Percentiles rank a stretch among this genome's conserved stretches.
Evolutionary conservation across 2,113 vertebrate genomes (phyloP).

Genomic region (Acanthisitta chloris): DNA sequence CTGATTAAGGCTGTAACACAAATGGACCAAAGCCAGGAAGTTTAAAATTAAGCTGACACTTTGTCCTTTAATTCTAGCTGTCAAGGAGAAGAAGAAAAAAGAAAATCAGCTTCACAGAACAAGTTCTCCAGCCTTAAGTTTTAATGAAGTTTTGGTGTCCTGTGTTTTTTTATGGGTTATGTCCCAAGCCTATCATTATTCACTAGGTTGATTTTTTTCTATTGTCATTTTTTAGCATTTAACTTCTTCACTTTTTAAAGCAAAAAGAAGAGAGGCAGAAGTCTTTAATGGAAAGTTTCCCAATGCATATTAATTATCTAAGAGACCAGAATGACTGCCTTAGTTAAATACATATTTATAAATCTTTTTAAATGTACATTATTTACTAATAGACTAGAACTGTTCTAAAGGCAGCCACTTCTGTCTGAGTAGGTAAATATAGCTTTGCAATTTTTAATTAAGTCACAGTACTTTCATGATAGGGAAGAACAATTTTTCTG

Average conservation of each 20-base stretch:
- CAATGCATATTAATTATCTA: conserved; percentile 68
- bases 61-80: conserved; percentile 10
- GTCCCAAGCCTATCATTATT: neutral
- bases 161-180: neutral
- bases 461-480: conserved; percentile 1
- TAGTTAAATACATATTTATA: conserved; percentile 71
- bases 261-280: conserved; percentile 2
- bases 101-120: neutral
- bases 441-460: conserved; percentile 46
- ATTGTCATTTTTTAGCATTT: neutral
- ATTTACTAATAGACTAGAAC: conserved; percentile 63
- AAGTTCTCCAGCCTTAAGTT: neutral
- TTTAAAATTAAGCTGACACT: conserved; percentile 3
- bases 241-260: conserved; percentile 14
- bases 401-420: neutral
- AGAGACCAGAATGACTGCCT: conserved; percentile 39
- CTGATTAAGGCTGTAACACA: neutral
- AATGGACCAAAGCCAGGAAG: neutral
- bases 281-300: conserved; percentile 50
- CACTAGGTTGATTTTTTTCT: neutral
- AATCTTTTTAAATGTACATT: conserved; percentile 44
- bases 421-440: conserved; percentile 58
- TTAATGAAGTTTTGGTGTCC: neutral
- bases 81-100: conserved; percentile 1
- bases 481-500: neutral